Conservation (phyloP, 92 coral and sea anemone genomes). For the Desmophyllum pertusum region DNA sequence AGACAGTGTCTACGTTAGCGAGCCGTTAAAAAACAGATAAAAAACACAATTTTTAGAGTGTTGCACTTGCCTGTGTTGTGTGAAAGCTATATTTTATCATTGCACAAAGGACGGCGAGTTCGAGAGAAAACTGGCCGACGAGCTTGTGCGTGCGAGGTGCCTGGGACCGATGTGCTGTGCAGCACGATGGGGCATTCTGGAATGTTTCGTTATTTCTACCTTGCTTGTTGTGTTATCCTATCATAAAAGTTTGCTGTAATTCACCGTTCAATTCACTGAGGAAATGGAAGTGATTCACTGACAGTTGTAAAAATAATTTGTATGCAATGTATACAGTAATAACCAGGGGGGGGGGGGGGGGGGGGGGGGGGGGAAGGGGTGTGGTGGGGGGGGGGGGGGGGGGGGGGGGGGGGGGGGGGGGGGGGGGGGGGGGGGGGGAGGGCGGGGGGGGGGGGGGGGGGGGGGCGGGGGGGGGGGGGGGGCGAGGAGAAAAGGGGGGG, state of each 20-base stretch:
- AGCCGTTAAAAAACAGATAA: slow-evolving; percentile 38
- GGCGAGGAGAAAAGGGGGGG: too few relatives aligned
- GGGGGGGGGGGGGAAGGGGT: too few relatives aligned
- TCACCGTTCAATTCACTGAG: neutral
- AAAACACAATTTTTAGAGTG: slow-evolving; percentile 60
- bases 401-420: too few relatives aligned
- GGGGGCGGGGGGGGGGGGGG: too few relatives aligned
- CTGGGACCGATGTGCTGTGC: slow-evolving; percentile 64
- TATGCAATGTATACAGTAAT: too few relatives aligned
- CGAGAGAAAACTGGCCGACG: slow-evolving; percentile 65
- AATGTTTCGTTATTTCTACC: slow-evolving; percentile 66
- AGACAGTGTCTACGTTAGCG: neutral
- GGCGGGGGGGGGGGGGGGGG: too few relatives aligned
- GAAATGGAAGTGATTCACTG: neutral
- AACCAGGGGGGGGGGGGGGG: too few relatives aligned
- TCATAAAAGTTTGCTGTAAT: slow-evolving; percentile 57
- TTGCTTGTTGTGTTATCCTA: slow-evolving; percentile 68
- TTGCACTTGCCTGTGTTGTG: slow-evolving; percentile 92
- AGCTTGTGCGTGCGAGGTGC: slow-evolving; percentile 68
- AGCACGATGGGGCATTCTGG: slow-evolving; percentile 76
- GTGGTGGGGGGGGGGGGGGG: too few relatives aligned
- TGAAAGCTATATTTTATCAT: slow-evolving; percentile 82
- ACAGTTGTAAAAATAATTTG: too few relatives aligned
- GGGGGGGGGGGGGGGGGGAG: too few relatives aligned
- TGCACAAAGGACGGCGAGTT: slow-evolving; percentile 80